Evolutionary conservation across 2,113 vertebrate species (phyloP), one percentile per base, ranked within the genome.

Genomic region (Zapus hudsonius): DNA sequence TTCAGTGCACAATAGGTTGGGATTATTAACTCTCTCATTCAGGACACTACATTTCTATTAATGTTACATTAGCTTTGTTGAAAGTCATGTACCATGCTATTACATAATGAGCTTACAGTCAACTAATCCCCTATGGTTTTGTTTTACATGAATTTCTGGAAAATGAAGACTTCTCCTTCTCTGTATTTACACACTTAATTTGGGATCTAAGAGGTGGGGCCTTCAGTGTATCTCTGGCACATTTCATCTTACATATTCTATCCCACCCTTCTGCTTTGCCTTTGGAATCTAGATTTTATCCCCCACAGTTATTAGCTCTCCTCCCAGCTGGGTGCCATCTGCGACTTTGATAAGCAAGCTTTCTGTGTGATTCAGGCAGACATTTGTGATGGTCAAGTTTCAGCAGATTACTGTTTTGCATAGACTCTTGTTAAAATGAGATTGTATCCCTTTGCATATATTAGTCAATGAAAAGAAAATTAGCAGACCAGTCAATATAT

Each of bases 81-180:
- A 80, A 92, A 96, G 91, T 91, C 96, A 90, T 93, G 91, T 95
- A 89, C 87, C 91, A 66, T 94, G 91, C 87, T 91, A 78, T 81
- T 87, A 87, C 64, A 87, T 94, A 94, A 96, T 74, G 84, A 95
- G 76, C 76, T 96, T 87, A 85, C 31, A 92, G 59, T 82, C 87
- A 89, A 40, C 91, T 84, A 95, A 95, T 94, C 84, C 81, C 84
- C 8, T 36, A 4, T 90, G 81, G 84, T 63, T 95, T 93, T 89
- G 87, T 95, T 96, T 95, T 86, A 95, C 47, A 70, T 52, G 57
- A 84, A 87, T 95, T 95, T 96, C 91, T 87, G 73, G 67, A 87
- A 78, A 96, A 93, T 25, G 7, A 78, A 79, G 73, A 23, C 76
- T 81, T 91, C 47, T 94, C 55, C 47, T 47, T 31, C 74, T 80